Evolutionary conservation across 2,888 invertebrate species (phyloP).

Genomic region (Rhorus exstirpatorius): DNA sequence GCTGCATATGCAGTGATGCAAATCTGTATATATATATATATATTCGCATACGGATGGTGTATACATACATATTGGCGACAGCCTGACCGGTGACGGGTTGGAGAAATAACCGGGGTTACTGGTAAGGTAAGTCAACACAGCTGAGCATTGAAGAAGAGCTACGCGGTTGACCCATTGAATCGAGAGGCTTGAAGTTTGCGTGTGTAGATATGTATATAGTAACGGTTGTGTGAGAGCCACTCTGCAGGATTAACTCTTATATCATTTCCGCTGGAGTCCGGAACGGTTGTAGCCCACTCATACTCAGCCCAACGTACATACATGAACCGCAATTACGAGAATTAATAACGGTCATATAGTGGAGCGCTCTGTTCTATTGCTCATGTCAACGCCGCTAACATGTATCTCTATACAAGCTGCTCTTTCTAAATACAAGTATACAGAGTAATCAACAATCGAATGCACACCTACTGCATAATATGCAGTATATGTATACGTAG

Average conservation of each 20-base stretch:
- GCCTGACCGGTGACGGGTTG: conserved; percentile 17
- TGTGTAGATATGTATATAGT: neutral
- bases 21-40: conserved; percentile 36
- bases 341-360: conserved; percentile 67
- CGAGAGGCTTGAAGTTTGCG: conserved; percentile 25
- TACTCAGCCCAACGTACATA: conserved; percentile 1
- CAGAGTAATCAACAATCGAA: conserved; percentile 56
- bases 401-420: conserved; percentile 12
- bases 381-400: conserved; percentile 26
- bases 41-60: neutral
- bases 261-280: conserved; percentile 60
- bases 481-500: neutral
- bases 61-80: conserved; percentile 17
- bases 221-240: conserved; percentile 55
- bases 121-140: conserved; percentile 16
- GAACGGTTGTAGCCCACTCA: conserved; percentile 4
- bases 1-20: conserved; percentile 70
- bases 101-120: conserved; percentile 18
- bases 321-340: conserved; percentile 53
- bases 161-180: conserved; percentile 18
- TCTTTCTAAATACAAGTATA: conserved; percentile 29
- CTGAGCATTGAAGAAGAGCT: conserved; percentile 5
- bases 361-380: conserved; percentile 50
- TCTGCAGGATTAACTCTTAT: conserved; percentile 71
- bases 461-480: neutral